phyloP scores from a whole-genome alignment of 2,797 vertebrate species.

The Cyclura pinguis region DNA sequence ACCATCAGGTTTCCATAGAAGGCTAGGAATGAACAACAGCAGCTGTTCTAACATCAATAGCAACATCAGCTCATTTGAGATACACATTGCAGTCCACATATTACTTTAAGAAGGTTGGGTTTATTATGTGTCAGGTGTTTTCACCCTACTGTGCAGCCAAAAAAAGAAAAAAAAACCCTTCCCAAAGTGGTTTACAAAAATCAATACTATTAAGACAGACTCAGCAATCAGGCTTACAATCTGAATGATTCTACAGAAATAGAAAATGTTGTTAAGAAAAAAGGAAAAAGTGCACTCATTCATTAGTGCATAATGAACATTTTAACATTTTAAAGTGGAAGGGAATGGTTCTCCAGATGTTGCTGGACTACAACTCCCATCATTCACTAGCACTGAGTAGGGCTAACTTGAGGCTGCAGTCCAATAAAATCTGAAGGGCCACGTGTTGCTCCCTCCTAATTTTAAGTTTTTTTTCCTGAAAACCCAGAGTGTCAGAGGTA shows the following conservation, averaged over 20 bases:
- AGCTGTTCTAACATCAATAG: conserved; percentile 33
- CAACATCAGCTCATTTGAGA: conserved; percentile 40
- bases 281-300: background rate
- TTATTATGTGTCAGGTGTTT: background rate
- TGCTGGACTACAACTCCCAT: background rate
- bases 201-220: background rate
- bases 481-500: conserved; percentile 37
- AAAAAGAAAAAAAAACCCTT: background rate
- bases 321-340: background rate
- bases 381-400: background rate
- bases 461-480: background rate
- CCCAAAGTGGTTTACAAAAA: background rate
- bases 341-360: background rate
- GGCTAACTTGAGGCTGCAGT: background rate
- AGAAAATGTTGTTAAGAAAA: background rate
- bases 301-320: background rate
- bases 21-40: conserved; percentile 47
- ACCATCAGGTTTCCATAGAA: conserved; percentile 13
- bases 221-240: background rate
- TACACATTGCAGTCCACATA: conserved; percentile 45
- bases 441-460: no score
- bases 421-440: no score
- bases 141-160: background rate
- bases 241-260: background rate
- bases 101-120: conserved; percentile 48